Evolutionary conservation across 2,888 invertebrate genomes (phyloP).

Genomic region (Tenthredo scrophulariae): DNA sequence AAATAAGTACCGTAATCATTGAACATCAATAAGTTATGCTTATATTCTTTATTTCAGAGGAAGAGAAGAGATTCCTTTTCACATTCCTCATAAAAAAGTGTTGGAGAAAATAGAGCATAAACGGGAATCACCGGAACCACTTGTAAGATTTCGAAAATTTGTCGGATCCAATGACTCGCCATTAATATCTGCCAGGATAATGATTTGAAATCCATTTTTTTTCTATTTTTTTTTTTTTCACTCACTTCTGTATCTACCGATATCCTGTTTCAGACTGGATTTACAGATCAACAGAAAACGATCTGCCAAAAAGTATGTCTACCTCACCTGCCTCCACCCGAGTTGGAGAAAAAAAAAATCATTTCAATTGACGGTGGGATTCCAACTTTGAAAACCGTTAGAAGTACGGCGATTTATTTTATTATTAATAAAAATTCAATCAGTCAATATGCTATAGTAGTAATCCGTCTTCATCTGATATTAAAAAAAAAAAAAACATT

Average conservation of each 20-base stretch:
- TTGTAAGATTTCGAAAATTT: slow-evolving; percentile 78
- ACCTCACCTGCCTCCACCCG: slow-evolving; percentile 56
- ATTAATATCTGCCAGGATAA: not conserved
- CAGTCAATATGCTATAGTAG: not conserved
- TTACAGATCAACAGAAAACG: slow-evolving; percentile 79
- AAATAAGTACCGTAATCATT: not conserved
- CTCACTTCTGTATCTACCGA: not conserved
- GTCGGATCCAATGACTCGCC: not conserved
- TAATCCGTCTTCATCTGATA: not conserved
- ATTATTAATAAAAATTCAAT: not conserved
- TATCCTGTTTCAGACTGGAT: slow-evolving; percentile 79
- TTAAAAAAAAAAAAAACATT: not conserved
- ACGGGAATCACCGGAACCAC: slow-evolving; percentile 81
- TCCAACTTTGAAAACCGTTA: slow-evolving; percentile 8
- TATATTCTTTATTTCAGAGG: slow-evolving; percentile 62
- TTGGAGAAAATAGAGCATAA: slow-evolving; percentile 83
- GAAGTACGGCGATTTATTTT: not conserved
- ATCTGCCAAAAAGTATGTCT: slow-evolving; percentile 74
- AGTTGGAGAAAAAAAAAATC: slow-evolving; percentile 40
- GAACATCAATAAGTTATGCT: not conserved
- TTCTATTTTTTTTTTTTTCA: not conserved
- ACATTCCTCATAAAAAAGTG: slow-evolving; percentile 82
- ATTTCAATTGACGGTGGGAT: not conserved
- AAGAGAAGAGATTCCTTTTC: slow-evolving; percentile 79
- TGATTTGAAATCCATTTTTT: not conserved